Evolutionary conservation across 2,113 vertebrate genomes (phyloP), one percentile per base, ranked within the genome.

Genomic region (Tor tambroides): DNA sequence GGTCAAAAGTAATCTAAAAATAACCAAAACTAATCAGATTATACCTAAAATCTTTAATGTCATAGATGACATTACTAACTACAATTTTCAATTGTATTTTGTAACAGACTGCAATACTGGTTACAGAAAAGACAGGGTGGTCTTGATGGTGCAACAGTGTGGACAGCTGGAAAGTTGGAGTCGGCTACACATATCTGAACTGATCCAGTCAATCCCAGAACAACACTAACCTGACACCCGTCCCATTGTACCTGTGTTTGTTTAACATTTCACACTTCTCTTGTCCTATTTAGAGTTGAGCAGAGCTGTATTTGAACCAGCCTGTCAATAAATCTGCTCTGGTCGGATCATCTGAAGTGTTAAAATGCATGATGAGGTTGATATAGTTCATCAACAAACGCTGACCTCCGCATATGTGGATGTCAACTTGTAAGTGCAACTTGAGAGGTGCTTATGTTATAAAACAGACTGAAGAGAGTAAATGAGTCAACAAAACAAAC

Each of bases 171-270:
- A 82, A 86, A 86, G 32, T 67, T 88, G 84, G 84, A 79, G 38
- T 51, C 12, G 26, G 54, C 46, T 38, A 72, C 79, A 79, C 84
- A 80, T 87, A 67, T 69, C 80, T 88, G 26, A 86, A 84, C 1
- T 75, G 75, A 83, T 69, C 32, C 80, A 21, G 49, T 59, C 65
- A 80, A 76, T 84, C 84, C 67, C 84, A 75, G 80, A 80, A 74
- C 74, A 88, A 67, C 75, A 86, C 80, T 72, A 87, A 76, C 76
- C 83, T 85, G 83, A 83, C 56, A 82, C 46, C 74, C 54, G 21
- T 11, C 46, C 49, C 26, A 26, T 28, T 21, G 30, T 83, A 84
- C 59, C 35, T 84, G 84, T 83, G 65, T 88, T 80, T 80, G 77
- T 41, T 84, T 80, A 75, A 78, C 71, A 78, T 80, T 77, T 76